Percentiles rank a stretch among this genome's conserved stretches.
These are phyloP conservation scores for Haliaeetus leucogaster DNA, from an alignment of 2,113 vertebrate genomes.

Conservation along the genomic window DNA sequence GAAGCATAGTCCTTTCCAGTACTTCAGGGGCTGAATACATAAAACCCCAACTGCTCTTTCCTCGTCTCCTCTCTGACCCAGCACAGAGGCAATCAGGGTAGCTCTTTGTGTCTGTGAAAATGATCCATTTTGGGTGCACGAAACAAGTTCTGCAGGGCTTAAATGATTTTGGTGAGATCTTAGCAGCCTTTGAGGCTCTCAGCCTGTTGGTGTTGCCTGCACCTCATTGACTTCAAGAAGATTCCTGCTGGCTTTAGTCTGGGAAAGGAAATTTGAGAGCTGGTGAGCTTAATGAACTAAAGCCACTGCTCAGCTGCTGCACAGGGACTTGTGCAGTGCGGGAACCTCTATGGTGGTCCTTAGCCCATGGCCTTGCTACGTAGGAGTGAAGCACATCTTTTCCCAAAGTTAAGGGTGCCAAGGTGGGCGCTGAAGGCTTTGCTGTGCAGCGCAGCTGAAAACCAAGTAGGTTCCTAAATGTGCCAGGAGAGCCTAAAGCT, in stretches of 20 bases:
- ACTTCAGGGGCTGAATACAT: not conserved
- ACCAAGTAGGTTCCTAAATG: not conserved
- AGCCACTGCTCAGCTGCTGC: not conserved
- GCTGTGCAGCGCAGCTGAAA: not conserved
- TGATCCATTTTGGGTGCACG: not conserved
- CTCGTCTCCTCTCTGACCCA: not conserved
- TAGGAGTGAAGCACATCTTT: not conserved
- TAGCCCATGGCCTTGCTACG: accelerated
- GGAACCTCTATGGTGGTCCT: not conserved
- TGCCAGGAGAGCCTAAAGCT: not conserved
- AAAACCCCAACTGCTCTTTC: not conserved
- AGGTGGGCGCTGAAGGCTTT: not conserved
- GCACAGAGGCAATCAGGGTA: not conserved
- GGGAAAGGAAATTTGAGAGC: not conserved
- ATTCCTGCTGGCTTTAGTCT: conserved; percentile 15
- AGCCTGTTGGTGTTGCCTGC: not conserved
- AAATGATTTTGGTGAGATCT: not conserved
- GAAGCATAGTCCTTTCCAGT: not conserved
- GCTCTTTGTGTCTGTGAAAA: not conserved
- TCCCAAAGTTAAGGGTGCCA: not conserved
- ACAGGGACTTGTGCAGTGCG: accelerated
- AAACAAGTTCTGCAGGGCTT: conserved; percentile 11
- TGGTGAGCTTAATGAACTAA: not conserved
- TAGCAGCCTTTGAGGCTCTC: not conserved
- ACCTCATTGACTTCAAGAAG: conserved; percentile 17